Evolutionary conservation across 1,140 invertebrate species (phyloP).

Genomic region (Meteorus sp.): DNA sequence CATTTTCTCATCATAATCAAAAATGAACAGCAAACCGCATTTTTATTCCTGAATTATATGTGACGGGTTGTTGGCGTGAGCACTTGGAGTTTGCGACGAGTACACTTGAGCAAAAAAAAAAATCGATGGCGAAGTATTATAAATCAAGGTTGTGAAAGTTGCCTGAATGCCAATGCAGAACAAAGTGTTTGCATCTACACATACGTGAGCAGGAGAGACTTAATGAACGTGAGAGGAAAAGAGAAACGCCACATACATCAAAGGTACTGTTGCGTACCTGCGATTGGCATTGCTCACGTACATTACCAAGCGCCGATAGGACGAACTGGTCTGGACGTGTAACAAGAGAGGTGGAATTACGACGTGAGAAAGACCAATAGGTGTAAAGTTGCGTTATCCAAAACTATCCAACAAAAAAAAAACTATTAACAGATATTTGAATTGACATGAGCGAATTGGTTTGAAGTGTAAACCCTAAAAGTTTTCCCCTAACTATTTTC

Average conservation of each 20-base stretch:
- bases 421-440: too few relatives aligned
- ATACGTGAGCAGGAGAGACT: too few relatives aligned
- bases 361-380: neutral
- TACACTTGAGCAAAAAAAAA: neutral
- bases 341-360: neutral
- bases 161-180: constrained; percentile 17
- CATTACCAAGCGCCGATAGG: neutral
- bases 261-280: constrained; percentile 19
- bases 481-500: too few relatives aligned
- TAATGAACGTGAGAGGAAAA: too few relatives aligned
- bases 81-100: too few relatives aligned
- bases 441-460: too few relatives aligned
- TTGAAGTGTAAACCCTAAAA: neutral
- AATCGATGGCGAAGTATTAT: constrained; percentile 29
- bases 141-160: constrained; percentile 35
- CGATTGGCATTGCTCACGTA: constrained; percentile 20
- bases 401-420: too few relatives aligned
- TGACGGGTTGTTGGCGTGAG: too few relatives aligned
- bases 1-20: too few relatives aligned
- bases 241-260: constrained; percentile 1
- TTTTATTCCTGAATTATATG: too few relatives aligned
- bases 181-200: constrained; percentile 9
- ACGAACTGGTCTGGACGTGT: constrained; percentile 11
- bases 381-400: neutral
- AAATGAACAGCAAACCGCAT: too few relatives aligned